Percentiles rank a stretch among this genome's conserved stretches.
phyloP scores from a whole-genome alignment of 2,888 invertebrate genomes.

The Netelia virgata region DNA sequence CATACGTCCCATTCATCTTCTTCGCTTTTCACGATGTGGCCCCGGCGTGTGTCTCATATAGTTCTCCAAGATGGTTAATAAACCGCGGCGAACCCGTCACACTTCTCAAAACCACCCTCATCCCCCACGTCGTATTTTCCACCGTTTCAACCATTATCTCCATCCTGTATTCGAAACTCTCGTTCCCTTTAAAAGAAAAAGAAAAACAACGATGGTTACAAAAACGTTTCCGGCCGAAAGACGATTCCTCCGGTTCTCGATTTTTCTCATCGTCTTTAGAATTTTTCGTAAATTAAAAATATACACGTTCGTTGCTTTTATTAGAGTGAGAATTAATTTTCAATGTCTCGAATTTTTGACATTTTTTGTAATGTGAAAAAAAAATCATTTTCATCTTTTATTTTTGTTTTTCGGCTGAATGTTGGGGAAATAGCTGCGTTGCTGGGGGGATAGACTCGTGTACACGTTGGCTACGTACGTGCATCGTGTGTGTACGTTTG shows the following conservation, averaged over 20 bases:
- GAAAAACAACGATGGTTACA: too few species aligned
- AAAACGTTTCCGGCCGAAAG: too few species aligned
- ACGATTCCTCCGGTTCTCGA: not conserved
- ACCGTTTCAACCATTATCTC: not conserved
- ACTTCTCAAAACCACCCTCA: conserved; percentile 13
- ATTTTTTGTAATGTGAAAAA: not conserved
- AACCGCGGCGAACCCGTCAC: conserved; percentile 39
- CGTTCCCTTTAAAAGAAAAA: too few species aligned
- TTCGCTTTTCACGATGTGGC: conserved; percentile 36
- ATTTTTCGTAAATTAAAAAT: not conserved
- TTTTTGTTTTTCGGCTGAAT: too few species aligned
- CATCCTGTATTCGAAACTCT: not conserved
- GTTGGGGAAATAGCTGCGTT: too few species aligned
- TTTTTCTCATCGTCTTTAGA: not conserved
- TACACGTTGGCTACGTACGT: not conserved
- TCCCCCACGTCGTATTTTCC: conserved; percentile 8
- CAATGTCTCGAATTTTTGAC: not conserved
- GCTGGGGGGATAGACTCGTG: too few species aligned
- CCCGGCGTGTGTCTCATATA: conserved; percentile 48
- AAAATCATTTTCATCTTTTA: too few species aligned
- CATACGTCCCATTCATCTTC: conserved; percentile 56
- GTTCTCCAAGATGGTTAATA: conserved; percentile 53
- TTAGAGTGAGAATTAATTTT: not conserved
- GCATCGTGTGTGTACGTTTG: conserved; percentile 10
- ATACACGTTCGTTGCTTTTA: not conserved